A percentile compares a stretch with the other conserved stretches of the same genome.
Conservation (phyloP, 2,113 vertebrate genomes). For the Eolophus roseicapilla region DNA sequence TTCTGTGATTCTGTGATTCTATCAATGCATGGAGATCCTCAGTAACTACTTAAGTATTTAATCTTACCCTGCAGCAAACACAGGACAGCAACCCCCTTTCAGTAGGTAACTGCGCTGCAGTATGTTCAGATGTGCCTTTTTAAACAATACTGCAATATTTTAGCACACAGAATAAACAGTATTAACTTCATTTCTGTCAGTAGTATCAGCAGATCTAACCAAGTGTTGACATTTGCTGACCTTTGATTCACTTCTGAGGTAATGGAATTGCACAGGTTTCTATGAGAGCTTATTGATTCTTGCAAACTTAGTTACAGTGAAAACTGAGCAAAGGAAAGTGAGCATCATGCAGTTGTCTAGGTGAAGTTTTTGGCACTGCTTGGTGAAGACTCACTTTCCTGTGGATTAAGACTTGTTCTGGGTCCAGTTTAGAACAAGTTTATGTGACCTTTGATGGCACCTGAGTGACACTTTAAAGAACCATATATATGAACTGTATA, state of each 20-base stretch:
- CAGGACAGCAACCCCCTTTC: not conserved
- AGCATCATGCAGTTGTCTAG: not conserved
- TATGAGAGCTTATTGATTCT: not conserved
- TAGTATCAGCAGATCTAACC: not conserved
- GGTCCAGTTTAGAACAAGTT: not conserved
- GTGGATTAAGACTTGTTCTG: not conserved
- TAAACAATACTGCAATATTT: not conserved
- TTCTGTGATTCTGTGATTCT: not conserved
- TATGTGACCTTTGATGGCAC: not conserved
- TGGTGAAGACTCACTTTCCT: not conserved
- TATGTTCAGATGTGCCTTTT: not conserved
- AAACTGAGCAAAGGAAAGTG: not conserved
- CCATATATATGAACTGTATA: rapidly evolving
- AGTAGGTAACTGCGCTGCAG: not conserved
- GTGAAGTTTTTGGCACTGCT: not conserved
- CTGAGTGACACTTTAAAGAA: not conserved
- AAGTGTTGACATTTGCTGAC: not conserved
- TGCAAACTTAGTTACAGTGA: not conserved
- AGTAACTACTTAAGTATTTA: not conserved
- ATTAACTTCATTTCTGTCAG: not conserved
- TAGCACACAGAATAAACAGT: not conserved
- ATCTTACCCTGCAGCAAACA: not conserved
- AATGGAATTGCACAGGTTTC: not conserved
- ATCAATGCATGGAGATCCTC: not conserved
- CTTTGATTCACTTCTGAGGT: not conserved